These are phyloP conservation scores for Phoenicopterus ruber DNA, from an alignment of 2,113 vertebrate genomes.

Conservation along the genomic window DNA sequence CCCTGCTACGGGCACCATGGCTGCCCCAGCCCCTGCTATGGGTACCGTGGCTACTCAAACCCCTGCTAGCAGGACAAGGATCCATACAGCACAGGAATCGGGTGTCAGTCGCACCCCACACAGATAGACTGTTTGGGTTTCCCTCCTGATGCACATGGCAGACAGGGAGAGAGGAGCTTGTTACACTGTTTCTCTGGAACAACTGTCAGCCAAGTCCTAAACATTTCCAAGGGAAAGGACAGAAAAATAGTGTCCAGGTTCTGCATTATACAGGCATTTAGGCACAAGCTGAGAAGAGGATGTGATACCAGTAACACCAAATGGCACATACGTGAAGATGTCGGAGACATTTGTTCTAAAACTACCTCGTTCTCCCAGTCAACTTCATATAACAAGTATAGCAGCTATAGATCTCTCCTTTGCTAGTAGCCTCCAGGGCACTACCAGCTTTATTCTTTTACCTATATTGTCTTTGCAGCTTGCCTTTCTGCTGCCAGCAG, in stretches of 20 bases:
- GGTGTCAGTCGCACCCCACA: neutral
- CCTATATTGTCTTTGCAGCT: neutral
- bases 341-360: neutral
- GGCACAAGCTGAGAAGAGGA: neutral
- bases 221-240: neutral
- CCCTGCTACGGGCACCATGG: no score
- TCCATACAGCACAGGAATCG: fast-evolving
- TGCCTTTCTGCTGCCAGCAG: neutral
- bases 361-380: neutral
- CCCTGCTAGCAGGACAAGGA: no score
- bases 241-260: neutral
- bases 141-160: neutral
- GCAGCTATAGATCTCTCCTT: neutral
- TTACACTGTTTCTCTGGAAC: neutral
- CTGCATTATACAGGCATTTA: neutral
- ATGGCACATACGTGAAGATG: neutral
- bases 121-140: neutral
- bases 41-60: no score
- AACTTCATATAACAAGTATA: neutral
- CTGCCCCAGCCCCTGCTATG: no score
- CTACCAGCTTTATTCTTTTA: neutral
- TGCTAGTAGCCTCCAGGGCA: neutral
- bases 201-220: neutral
- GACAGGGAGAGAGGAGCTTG: neutral
- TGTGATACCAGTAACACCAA: neutral